A percentile compares a stretch with the other conserved stretches of the same genome.
Conservation (phyloP, 2,888 invertebrate species). For the Papilio demoleus region DNA sequence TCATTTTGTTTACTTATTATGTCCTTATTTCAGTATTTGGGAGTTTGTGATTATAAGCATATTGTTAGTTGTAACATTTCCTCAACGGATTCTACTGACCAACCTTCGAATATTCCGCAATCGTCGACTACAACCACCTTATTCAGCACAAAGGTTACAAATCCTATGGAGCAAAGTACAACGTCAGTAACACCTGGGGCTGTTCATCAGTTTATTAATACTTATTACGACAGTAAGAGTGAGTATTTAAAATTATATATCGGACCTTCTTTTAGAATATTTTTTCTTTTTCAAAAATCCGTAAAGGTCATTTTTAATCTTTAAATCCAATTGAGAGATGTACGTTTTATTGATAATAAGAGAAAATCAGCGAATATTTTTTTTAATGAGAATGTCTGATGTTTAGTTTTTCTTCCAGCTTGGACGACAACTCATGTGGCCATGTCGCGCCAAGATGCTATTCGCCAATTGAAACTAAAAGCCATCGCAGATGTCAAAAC, state of each 20-base stretch:
- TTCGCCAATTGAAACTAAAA: conserved; percentile 62
- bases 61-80: conserved; percentile 81
- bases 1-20: background rate
- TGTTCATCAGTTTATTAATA: conserved; percentile 16
- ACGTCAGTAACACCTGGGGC: background rate
- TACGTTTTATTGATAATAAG: too few relatives aligned
- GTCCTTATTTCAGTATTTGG: conserved; percentile 72
- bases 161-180: conserved; percentile 7
- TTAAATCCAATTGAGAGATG: too few relatives aligned
- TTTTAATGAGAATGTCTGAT: background rate
- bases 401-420: conserved; percentile 54
- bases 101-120: conserved; percentile 27
- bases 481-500: conserved; percentile 50
- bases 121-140: conserved; percentile 32
- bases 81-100: background rate
- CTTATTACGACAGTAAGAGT: conserved; percentile 34
- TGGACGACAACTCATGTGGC: conserved; percentile 68
- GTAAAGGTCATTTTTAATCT: too few relatives aligned
- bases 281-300: too few relatives aligned
- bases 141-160: conserved; percentile 20
- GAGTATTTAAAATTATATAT: too few relatives aligned
- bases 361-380: background rate
- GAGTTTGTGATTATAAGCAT: conserved; percentile 86
- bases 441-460: conserved; percentile 73
- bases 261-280: too few relatives aligned